Percentiles rank a stretch among this genome's conserved stretches.
These are phyloP conservation scores for Nemurella pictetii DNA, from an alignment of 2,888 invertebrate species.

Conservation along the genomic window DNA sequence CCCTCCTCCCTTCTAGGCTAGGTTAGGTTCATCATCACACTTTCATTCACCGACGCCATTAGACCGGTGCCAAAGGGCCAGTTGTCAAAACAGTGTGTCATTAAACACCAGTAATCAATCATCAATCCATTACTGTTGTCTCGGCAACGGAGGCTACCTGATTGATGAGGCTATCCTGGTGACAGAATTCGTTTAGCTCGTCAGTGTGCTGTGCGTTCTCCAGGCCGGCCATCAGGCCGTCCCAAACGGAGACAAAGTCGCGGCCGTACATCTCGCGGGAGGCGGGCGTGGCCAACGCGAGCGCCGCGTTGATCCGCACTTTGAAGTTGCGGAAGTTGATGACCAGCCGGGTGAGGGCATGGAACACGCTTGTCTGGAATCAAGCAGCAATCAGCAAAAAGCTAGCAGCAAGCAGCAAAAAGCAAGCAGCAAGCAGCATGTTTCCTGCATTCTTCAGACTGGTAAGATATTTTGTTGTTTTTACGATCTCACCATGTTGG, in stretches of 20 bases:
- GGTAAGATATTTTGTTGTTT: neutral
- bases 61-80: no score
- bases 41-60: no score
- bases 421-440: no score
- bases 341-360: conserved; percentile 65
- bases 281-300: conserved; percentile 66
- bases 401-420: no score
- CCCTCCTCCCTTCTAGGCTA: no score
- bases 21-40: no score
- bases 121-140: no score
- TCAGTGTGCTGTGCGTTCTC: conserved; percentile 77
- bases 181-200: conserved; percentile 82
- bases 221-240: conserved; percentile 70
- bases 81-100: no score
- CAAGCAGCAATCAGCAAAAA: conserved; percentile 4
- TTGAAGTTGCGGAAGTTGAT: conserved; percentile 81
- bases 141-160: no score
- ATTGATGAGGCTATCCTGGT: conserved; percentile 82
- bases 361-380: conserved; percentile 64
- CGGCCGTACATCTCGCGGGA: conserved; percentile 65
- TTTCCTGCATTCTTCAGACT: no score
- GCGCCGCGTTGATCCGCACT: conserved; percentile 85
- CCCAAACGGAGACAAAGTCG: conserved; percentile 68
- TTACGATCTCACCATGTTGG: conserved; percentile 58
- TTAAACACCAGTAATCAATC: no score